A percentile compares a stretch with the other conserved stretches of the same genome.
These are phyloP conservation scores for Phlogophora meticulosa DNA, from an alignment of 2,888 invertebrate genomes.

Conservation along the genomic window DNA sequence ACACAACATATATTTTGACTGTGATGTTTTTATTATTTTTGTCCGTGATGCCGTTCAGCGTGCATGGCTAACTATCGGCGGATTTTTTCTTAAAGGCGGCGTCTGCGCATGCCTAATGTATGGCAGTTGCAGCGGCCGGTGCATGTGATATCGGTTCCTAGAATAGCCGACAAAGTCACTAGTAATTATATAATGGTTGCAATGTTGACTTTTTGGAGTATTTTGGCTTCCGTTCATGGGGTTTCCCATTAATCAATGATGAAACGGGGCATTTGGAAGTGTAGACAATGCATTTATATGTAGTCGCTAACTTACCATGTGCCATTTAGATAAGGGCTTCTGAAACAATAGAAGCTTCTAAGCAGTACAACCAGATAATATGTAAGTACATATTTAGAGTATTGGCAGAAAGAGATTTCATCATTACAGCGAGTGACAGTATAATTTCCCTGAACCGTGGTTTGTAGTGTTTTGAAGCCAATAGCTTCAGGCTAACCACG, in stretches of 20 bases:
- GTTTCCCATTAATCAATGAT: slow-evolving; percentile 84
- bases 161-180: slow-evolving; percentile 86
- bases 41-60: slow-evolving; percentile 82
- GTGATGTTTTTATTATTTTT: slow-evolving; percentile 91
- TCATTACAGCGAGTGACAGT: neutral
- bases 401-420: neutral
- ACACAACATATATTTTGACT: slow-evolving; percentile 90
- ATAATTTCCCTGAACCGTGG: too few species aligned
- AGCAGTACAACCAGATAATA: slow-evolving; percentile 11
- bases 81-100: slow-evolving; percentile 83
- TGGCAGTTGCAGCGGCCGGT: slow-evolving; percentile 69
- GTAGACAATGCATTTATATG: slow-evolving; percentile 57
- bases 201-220: slow-evolving; percentile 86
- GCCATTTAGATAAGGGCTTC: slow-evolving; percentile 52
- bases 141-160: slow-evolving; percentile 73
- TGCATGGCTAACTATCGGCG: slow-evolving; percentile 81
- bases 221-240: slow-evolving; percentile 87
- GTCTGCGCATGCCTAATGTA: slow-evolving; percentile 80
- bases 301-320: slow-evolving; percentile 48
- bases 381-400: slow-evolving; percentile 18
- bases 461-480: neutral
- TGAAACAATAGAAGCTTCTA: slow-evolving; percentile 29
- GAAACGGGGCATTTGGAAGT: slow-evolving; percentile 64
- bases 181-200: slow-evolving; percentile 88
- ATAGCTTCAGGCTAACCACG: slow-evolving; percentile 9